Evolutionary conservation across 2,113 vertebrate genomes (phyloP).

Genomic region (Spheniscus mendiculus): DNA sequence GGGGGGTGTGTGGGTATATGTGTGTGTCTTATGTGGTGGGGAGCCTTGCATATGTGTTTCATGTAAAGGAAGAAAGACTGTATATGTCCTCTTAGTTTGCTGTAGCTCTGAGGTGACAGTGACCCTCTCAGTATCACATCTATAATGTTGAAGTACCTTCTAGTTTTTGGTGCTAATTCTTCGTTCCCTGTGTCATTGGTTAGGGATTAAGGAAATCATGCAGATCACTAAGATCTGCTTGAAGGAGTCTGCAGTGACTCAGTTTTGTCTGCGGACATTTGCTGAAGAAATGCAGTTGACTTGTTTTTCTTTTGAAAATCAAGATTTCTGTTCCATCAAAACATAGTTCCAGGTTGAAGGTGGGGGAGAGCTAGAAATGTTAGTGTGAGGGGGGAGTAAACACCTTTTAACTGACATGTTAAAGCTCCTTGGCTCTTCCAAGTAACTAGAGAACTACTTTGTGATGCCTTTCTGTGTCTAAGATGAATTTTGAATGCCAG

Average conservation of each 20-base stretch:
- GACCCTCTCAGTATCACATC: neutral
- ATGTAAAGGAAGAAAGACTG: neutral
- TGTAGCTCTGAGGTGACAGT: neutral
- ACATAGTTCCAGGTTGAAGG: neutral
- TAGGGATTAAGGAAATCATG: neutral
- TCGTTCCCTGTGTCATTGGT: neutral
- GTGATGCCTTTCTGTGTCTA: neutral
- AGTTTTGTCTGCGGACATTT: neutral
- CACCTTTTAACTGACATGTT: neutral
- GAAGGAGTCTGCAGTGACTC: neutral
- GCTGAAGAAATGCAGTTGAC: neutral
- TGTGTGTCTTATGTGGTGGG: neutral
- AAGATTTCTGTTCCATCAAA: constrained; percentile 5
- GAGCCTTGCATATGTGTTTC: neutral
- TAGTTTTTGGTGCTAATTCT: neutral
- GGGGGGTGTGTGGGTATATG: no score
- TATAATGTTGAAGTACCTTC: neutral
- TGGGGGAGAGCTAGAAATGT: neutral
- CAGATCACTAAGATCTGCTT: neutral
- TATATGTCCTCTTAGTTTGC: neutral
- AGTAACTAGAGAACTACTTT: neutral
- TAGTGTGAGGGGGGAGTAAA: neutral
- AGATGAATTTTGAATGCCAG: constrained; percentile 39
- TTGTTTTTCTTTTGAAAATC: constrained; percentile 2
- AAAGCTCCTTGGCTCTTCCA: constrained; percentile 3